Evolutionary conservation across 2,888 invertebrate genomes (phyloP), one percentile per base, ranked within the genome.

Genomic region (Drosophila merina): DNA sequence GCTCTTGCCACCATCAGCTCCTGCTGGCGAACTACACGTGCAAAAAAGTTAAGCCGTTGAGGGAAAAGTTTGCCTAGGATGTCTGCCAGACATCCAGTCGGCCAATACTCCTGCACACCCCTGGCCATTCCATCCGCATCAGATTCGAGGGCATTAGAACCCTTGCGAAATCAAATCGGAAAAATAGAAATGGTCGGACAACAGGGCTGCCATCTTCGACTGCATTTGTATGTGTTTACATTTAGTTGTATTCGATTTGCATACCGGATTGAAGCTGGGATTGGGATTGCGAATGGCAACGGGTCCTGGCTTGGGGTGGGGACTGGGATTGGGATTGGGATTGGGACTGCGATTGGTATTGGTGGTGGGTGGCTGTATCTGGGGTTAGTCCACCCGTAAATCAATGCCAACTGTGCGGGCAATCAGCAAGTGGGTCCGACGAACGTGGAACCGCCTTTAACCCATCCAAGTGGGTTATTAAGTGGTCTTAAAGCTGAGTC

Each of bases 231-330:
- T 87, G 83, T 82, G 86, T 75, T 88, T 82, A 86, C 83, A 71
- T 82, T 87, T 82, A 82, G 88, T 87, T 82, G 86, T 82, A 76
- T 86, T 86, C 62, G 83, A 82, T 82, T 82, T 82, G 82, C 82
- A 87, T 87, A 82, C 72, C 69, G 74, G 77, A 79, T 79, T 76
- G 57, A 69, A 6, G 40, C 30, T 10, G 45, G 67, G 30, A 47
- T 12, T 31, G 36, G 63, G 52, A 38, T n/a, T 12, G 25, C 25
- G 44, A 44, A 44, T 44, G 44, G 44, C 44, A 25, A 44, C 25
- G 44, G 44, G 10, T 10, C n/a, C 20, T 14, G 40, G 5, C 25
- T 10, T 44, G 63, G 26, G 2, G 9, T n/a, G 7, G 52, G 31
- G 50, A 31, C 40, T 36, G 38, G 52, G 14, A 7, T 44, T 36